Conservation (phyloP, 2,113 vertebrate species). For the Taxidea taxus region DNA sequence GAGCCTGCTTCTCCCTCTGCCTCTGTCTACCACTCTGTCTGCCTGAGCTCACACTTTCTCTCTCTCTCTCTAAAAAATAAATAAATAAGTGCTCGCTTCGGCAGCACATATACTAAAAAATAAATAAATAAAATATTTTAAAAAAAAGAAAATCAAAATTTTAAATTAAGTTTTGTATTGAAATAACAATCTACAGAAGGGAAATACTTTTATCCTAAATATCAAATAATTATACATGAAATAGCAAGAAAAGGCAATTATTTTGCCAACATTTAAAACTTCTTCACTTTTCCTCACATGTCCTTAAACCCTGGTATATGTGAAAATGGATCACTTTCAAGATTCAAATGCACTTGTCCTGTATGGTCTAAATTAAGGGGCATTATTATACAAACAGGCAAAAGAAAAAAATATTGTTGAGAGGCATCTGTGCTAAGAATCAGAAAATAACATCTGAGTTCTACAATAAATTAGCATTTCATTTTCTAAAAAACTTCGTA, state of each 20-base stretch:
- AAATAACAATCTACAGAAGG: neutral
- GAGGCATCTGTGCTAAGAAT: neutral
- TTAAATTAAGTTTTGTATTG: neutral
- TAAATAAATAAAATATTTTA: no score
- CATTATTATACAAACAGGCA: neutral
- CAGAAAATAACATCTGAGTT: neutral
- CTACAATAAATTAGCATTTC: neutral
- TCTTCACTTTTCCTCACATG: neutral
- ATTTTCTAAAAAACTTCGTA: neutral
- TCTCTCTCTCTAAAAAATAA: no score
- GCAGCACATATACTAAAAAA: no score
- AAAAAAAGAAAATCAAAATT: slow-evolving; percentile 30
- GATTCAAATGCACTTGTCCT: slow-evolving; percentile 13
- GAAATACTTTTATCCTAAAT: neutral
- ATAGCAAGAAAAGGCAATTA: neutral
- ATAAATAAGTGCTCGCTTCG: no score
- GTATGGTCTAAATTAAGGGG: neutral
- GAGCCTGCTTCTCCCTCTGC: no score
- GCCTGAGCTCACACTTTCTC: no score
- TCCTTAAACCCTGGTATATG: neutral
- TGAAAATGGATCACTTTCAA: neutral
- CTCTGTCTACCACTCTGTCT: no score
- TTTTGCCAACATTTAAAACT: slow-evolving; percentile 1
- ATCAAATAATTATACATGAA: neutral
- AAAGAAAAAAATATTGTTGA: neutral